phyloP scores from a whole-genome alignment of 92 coral and sea anemone species.

The Actinernus sp. region DNA sequence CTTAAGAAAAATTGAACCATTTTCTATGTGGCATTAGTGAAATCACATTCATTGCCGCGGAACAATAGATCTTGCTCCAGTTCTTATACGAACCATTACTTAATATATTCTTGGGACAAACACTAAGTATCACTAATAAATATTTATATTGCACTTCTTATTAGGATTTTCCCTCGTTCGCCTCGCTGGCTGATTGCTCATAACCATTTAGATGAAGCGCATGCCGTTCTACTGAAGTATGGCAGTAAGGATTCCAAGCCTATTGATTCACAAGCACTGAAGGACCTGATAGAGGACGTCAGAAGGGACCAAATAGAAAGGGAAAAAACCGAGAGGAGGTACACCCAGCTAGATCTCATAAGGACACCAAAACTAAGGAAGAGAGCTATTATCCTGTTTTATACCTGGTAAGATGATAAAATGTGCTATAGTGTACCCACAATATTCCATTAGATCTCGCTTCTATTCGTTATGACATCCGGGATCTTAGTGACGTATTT shows the following conservation, averaged over 20 bases:
- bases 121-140: too few species aligned
- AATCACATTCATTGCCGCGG: too few species aligned
- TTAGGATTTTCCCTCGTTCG: slow-evolving; percentile 54
- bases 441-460: too few species aligned
- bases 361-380: slow-evolving; percentile 62
- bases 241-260: slow-evolving; percentile 43
- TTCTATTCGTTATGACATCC: too few species aligned
- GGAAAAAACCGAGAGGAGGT: slow-evolving; percentile 21
- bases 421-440: too few species aligned
- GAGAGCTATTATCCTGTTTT: slow-evolving; percentile 36
- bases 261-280: slow-evolving; percentile 19
- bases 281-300: slow-evolving; percentile 20
- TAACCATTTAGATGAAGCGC: slow-evolving; percentile 61
- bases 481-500: too few species aligned
- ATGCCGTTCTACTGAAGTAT: slow-evolving; percentile 31
- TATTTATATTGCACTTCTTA: too few species aligned
- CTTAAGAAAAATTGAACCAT: too few species aligned
- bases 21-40: too few species aligned
- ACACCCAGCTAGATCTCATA: slow-evolving; percentile 40
- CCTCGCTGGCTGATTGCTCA: slow-evolving; percentile 70
- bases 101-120: too few species aligned
- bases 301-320: slow-evolving; percentile 49
- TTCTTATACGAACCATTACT: too few species aligned
- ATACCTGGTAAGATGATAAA: slow-evolving; percentile 57
- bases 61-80: too few species aligned